phyloP scores from a whole-genome alignment of 2,888 invertebrate species.

The Ochlodes sylvanus region DNA sequence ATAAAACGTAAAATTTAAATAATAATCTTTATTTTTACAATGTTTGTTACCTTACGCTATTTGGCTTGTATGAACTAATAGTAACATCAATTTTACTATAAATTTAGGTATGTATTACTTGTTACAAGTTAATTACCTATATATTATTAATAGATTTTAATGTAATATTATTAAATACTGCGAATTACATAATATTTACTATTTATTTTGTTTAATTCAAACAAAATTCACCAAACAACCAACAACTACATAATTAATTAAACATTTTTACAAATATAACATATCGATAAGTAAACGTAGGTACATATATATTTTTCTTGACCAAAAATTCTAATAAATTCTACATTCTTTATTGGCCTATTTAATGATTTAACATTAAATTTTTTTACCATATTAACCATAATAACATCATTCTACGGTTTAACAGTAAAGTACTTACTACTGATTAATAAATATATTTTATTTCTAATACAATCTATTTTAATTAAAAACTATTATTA shows the following conservation, averaged over 20 bases:
- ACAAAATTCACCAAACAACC: neutral
- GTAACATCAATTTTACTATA: constrained; percentile 23
- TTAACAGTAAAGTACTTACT: constrained; percentile 13
- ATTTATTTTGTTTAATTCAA: neutral
- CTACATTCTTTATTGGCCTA: neutral
- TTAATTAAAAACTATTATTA: neutral
- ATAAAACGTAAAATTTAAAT: constrained; percentile 1
- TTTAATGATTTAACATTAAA: neutral
- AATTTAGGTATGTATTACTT: neutral
- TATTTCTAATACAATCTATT: constrained; percentile 1
- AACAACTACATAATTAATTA: too few relatives aligned
- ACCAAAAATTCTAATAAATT: neutral
- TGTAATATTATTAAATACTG: constrained; percentile 11
- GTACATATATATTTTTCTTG: too few relatives aligned
- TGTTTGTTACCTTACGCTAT: constrained; percentile 21
- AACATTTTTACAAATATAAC: too few relatives aligned
- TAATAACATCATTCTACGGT: constrained; percentile 11
- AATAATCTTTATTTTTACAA: constrained; percentile 31
- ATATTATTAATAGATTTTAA: neutral
- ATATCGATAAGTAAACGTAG: too few relatives aligned
- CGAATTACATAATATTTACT: neutral
- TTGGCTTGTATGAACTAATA: constrained; percentile 22
- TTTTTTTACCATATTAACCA: neutral
- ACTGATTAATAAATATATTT: constrained; percentile 11
- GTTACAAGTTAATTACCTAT: constrained; percentile 11